Percentiles rank a stretch among this genome's conserved stretches.
Evolutionary conservation across 2,113 vertebrate genomes (phyloP).

Genomic region (Cercopithecus mona): DNA sequence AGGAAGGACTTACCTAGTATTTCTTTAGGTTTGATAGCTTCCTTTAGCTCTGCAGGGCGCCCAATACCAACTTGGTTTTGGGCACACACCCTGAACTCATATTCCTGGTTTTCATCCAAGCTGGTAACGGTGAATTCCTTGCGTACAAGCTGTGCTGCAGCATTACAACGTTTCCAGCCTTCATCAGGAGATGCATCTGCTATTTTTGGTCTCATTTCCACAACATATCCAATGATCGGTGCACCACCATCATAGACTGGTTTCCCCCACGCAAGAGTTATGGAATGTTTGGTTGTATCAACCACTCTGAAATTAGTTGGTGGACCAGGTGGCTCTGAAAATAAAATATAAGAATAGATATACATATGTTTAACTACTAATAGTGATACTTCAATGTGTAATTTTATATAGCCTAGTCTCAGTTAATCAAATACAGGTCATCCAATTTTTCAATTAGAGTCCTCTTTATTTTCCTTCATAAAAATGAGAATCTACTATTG

Average conservation of each 20-base stretch:
- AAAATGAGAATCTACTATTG: constrained; percentile 20
- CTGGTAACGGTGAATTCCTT: constrained; percentile 94
- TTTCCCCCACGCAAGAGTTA: constrained; percentile 95
- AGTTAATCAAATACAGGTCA: neutral
- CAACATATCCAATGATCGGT: constrained; percentile 96
- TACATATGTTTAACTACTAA: neutral
- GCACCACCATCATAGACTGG: constrained; percentile 95
- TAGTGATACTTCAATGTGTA: neutral
- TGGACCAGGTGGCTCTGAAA: constrained; percentile 95
- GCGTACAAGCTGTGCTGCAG: constrained; percentile 93
- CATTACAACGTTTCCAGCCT: constrained; percentile 96
- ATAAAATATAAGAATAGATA: constrained; percentile 53
- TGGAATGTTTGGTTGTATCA: constrained; percentile 93
- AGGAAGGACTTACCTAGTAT: constrained; percentile 90
- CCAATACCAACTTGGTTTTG: constrained; percentile 99
- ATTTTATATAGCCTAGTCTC: neutral
- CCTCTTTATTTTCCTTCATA: neutral
- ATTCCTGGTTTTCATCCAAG: constrained; percentile 92
- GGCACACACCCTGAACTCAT: constrained; percentile 97
- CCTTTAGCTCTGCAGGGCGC: constrained; percentile 92
- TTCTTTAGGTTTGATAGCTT: constrained; percentile 93
- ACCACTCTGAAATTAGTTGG: constrained; percentile 94
- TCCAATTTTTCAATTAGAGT: neutral
- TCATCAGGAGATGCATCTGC: constrained; percentile 91
- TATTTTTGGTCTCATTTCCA: constrained; percentile 92